Base-by-base conservation (phyloP, 2,888 invertebrate species). In the Nudaria mundana region DNA sequence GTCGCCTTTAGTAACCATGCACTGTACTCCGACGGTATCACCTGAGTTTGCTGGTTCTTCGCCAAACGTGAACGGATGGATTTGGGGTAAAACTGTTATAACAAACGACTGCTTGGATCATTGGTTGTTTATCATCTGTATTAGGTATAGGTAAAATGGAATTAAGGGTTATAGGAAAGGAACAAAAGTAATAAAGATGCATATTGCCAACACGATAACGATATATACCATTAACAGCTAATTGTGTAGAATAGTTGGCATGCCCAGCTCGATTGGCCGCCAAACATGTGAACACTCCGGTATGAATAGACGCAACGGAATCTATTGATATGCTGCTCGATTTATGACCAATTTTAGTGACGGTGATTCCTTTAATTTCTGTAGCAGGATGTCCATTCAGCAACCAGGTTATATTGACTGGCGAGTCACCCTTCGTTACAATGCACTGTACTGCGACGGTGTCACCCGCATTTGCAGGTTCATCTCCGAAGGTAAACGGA, bases 1-100 rank as follows among this genome's bases (percentile, higher is more conserved):
- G 72, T 96, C 96, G 26, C 96, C 95, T 78, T 94, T 94, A 36
- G 91, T 90, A 16, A 94, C 92, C 80, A 93, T 92, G 72, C 95
- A 95, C 50, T 92, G 91, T 3, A 93, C 90, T 40, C 93, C 94
- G 24, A 93, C 92, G 50, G 92, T 91, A 52, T 95, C 94, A 5
- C 95, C 95, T 40, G 93, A 93, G 68, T 94, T 94, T 28, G 94
- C 91, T 32, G 93, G 90, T 53, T 94, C 93, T 36, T 94, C 93
- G 35, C 94, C 94, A 66, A 95, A 94, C 41, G 90, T 88, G 70
- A 95, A 93, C 41, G 94, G 94, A 77, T 92, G 91, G 66, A 95
- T 93, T 90, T 93, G 93, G 47, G 94, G 94, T 51, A 92, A 88
- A 73, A 94, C 94, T 94, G 71, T 67, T 60, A 3, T 3, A 16